Base-by-base conservation (phyloP, 2,888 invertebrate species). In the Pyrrhia umbra region DNA sequence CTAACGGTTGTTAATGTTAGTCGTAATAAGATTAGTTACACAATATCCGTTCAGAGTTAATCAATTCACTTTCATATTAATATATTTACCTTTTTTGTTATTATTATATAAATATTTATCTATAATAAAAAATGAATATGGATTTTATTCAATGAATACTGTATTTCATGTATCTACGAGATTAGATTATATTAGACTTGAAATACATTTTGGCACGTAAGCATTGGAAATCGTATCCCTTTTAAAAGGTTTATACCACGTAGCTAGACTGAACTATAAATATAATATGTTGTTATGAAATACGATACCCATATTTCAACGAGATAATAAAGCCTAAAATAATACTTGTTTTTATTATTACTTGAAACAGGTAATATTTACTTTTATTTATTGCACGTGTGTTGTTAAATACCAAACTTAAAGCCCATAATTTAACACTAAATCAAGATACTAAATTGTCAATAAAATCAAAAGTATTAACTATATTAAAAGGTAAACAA, bases 11-110 rank as follows among this genome's bases (percentile, higher is more conserved):
- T 52, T 27, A 68, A 69, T 74, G 37, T 37, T 47, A 20, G 9
- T 34, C 23, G 40, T 46, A 25, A 74, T 58, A 58, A 40, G 42
- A 60, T 70, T 58, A 68, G 30, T 67, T 49, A 67, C 30, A 39
- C 42, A 30, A 64, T 43, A n/a, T 61, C 23, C 34, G 52, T 49
- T 66, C n/a, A 18, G 9, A 51, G 40, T 15, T 21, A 16, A 73
- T 56, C 40, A 30, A 56, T 73, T 73, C 21, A 16, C 30, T 39
- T 56, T 45, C 18, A n/a, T 30, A 16, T 56, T 16, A 25, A 2
- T 8, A 16, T 39, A 20, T 46, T 27, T 39, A 8, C 16, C 5
- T 8, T 40, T 27, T 47, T 25, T 10, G n/a, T 34, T n/a, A 34
- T n/a, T 34, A 34, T 13, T 16, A 6, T 16, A 16, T 40, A 40